phyloP scores from a whole-genome alignment of 2,113 vertebrate species.

The Cervus canadensis region DNA sequence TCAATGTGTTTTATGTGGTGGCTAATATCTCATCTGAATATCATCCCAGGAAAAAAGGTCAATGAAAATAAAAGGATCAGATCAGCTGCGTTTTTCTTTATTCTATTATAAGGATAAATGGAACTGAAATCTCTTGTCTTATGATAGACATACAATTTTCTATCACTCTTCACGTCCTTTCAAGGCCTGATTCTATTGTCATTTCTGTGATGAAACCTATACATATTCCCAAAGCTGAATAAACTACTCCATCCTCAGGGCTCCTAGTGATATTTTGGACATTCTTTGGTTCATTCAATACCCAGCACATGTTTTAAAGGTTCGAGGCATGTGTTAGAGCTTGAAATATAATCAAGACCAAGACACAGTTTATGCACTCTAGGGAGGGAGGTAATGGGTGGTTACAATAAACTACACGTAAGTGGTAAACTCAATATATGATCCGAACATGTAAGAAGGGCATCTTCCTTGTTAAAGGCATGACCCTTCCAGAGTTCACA shows the following conservation, averaged over 20 bases:
- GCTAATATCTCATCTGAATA: neutral
- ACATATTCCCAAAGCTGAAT: neutral
- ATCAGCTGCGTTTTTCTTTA: neutral
- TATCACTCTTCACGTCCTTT: neutral
- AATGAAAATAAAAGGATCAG: neutral
- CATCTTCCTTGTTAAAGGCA: neutral
- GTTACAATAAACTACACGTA: neutral
- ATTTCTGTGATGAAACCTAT: neutral
- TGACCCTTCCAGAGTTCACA: neutral
- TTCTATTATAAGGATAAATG: neutral
- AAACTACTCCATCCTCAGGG: neutral
- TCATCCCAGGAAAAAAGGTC: neutral
- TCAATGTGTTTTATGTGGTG: neutral
- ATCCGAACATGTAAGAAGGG: neutral
- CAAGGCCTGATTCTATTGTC: neutral
- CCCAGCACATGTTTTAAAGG: neutral
- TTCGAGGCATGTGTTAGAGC: neutral
- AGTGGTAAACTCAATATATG: neutral
- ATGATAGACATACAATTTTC: neutral
- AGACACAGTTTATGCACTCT: neutral
- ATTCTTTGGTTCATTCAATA: neutral
- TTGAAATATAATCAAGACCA: neutral
- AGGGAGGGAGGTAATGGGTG: neutral
- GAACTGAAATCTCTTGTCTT: neutral
- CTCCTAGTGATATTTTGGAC: neutral